Conservation (phyloP, 2,888 invertebrate genomes). For the Trilocha varians region DNA sequence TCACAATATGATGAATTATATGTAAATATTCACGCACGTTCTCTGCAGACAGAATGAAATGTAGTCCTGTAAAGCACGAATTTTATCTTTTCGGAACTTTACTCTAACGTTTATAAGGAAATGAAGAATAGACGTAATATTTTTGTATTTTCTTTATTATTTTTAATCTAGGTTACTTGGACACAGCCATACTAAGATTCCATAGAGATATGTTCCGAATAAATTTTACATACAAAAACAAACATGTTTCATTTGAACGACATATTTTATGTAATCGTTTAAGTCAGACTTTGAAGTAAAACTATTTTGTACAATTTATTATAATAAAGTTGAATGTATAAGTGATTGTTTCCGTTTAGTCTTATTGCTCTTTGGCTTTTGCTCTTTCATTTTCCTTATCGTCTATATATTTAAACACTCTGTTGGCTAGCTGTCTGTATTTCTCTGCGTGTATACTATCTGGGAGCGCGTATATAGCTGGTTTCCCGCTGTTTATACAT, state of each 20-base stretch:
- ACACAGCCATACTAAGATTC: conserved; percentile 35
- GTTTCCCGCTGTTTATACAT: conserved; percentile 82
- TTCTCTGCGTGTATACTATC: conserved; percentile 67
- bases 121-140: conserved; percentile 47
- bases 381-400: conserved; percentile 40
- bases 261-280: conserved; percentile 14
- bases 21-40: no score
- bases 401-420: conserved; percentile 58
- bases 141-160: conserved; percentile 56
- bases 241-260: conserved; percentile 26
- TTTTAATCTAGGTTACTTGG: conserved; percentile 38
- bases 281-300: conserved; percentile 27
- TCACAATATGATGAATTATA: no score
- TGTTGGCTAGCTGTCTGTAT: conserved; percentile 57
- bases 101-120: conserved; percentile 9
- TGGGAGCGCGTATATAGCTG: conserved; percentile 80
- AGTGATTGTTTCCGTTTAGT: conserved; percentile 17
- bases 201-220: conserved; percentile 48
- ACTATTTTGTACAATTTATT: conserved; percentile 39
- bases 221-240: conserved; percentile 44
- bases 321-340: conserved; percentile 30
- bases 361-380: conserved; percentile 25
- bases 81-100: no score
- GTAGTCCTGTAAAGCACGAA: no score
- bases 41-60: no score